Percentiles rank a stretch among this genome's conserved stretches.
Conservation (phyloP, 2,113 vertebrate species). For the Delphinus delphis region DNA sequence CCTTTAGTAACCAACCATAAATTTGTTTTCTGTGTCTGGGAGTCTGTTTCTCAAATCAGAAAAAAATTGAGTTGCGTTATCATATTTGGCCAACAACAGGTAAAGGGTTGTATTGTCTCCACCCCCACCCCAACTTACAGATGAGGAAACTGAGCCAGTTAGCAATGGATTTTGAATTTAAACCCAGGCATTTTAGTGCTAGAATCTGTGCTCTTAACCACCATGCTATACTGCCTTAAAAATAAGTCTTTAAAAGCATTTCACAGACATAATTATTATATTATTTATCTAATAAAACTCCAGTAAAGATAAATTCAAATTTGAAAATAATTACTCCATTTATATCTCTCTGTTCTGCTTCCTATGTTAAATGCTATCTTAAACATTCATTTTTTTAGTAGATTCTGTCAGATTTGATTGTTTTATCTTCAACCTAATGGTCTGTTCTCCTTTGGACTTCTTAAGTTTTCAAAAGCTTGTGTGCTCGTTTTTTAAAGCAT, state of each 20-base stretch:
- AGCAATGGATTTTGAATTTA: neutral
- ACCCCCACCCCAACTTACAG: neutral
- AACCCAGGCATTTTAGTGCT: neutral
- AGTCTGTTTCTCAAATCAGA: neutral
- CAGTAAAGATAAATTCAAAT: neutral
- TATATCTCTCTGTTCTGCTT: neutral
- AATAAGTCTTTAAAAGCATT: neutral
- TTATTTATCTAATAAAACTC: neutral
- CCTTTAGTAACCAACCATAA: neutral
- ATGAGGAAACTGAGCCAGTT: neutral
- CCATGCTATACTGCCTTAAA: neutral
- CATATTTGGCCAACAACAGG: neutral
- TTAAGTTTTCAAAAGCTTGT: neutral
- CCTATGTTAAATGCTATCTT: neutral
- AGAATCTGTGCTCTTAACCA: neutral
- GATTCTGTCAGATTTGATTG: neutral
- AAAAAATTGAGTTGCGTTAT: neutral
- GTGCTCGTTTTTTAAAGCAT: neutral
- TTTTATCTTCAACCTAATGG: neutral
- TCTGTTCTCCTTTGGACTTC: neutral
- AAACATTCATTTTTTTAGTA: neutral
- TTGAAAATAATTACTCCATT: neutral
- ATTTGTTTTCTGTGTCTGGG: neutral
- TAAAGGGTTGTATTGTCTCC: neutral
- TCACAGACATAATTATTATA: neutral